A percentile compares a stretch with the other conserved stretches of the same genome.
These are phyloP conservation scores for Drosophila sordidula DNA, from an alignment of 2,888 invertebrate genomes.

Conservation along the genomic window DNA sequence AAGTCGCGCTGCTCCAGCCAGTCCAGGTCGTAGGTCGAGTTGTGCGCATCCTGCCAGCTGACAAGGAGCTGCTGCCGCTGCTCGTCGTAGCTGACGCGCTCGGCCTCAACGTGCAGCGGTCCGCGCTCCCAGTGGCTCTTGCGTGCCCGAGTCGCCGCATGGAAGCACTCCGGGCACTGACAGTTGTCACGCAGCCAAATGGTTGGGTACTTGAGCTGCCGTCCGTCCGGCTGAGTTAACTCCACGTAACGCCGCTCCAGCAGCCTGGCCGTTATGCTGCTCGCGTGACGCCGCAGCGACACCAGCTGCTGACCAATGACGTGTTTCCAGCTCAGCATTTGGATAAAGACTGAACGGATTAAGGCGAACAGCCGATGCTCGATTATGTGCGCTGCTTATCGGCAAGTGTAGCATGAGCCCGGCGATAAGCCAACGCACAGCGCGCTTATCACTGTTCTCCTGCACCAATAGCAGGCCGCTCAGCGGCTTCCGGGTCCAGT, in stretches of 20 bases:
- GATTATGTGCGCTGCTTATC: slow-evolving; percentile 46
- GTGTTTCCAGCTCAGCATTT: slow-evolving; percentile 67
- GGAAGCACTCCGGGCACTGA: slow-evolving; percentile 89
- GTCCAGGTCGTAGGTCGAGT: slow-evolving; percentile 86
- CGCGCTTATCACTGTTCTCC: slow-evolving; percentile 23
- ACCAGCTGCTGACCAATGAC: slow-evolving; percentile 52
- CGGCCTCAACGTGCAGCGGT: slow-evolving; percentile 85
- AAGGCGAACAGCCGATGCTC: slow-evolving; percentile 36
- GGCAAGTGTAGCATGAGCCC: slow-evolving; percentile 15
- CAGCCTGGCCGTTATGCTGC: slow-evolving; percentile 34
- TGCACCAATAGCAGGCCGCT: neutral
- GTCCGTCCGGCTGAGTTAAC: slow-evolving; percentile 37
- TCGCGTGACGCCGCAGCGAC: slow-evolving; percentile 20
- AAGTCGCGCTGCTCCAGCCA: slow-evolving; percentile 89
- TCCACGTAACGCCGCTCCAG: slow-evolving; percentile 58
- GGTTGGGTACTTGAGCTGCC: slow-evolving; percentile 87
- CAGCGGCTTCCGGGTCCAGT: slow-evolving; percentile 5
- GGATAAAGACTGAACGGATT: slow-evolving; percentile 38
- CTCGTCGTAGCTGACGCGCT: slow-evolving; percentile 42
- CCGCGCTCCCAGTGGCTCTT: slow-evolving; percentile 87
- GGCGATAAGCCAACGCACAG: slow-evolving; percentile 32
- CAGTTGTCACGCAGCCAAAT: slow-evolving; percentile 92
- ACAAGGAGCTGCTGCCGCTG: slow-evolving; percentile 77
- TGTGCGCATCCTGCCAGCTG: slow-evolving; percentile 88
- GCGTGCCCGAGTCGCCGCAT: slow-evolving; percentile 87